Evolutionary conservation across 2,113 vertebrate genomes (phyloP).

Genomic region (Aviceda subcristata): DNA sequence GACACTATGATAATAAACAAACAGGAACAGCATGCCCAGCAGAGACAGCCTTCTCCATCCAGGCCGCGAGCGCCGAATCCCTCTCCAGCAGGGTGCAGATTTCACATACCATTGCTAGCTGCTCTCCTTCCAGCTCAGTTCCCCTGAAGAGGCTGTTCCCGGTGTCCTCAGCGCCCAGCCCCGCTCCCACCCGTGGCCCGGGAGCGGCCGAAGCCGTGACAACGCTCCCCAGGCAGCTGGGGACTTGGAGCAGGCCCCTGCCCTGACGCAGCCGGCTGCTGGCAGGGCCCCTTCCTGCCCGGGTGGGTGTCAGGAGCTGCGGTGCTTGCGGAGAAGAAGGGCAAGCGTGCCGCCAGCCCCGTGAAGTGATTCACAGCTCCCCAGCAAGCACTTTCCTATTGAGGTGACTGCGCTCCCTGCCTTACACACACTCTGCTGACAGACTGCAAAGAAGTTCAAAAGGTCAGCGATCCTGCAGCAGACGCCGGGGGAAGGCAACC

Average conservation of each 20-base stretch:
- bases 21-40: not conserved
- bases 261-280: fast-evolving
- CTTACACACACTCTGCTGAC: not conserved
- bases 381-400: not conserved
- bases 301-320: not conserved
- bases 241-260: not conserved
- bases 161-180: not conserved
- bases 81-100: not conserved
- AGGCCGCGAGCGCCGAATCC: fast-evolving
- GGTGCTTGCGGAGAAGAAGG: fast-evolving
- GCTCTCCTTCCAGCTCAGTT: not conserved
- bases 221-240: not conserved
- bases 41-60: not conserved
- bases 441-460: not conserved
- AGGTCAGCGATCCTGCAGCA: not conserved
- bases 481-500: fast-evolving
- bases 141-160: not conserved
- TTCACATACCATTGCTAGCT: not conserved
- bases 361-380: not conserved
- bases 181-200: fast-evolving
- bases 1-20: not conserved
- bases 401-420: not conserved
- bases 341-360: not conserved
- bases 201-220: not conserved
- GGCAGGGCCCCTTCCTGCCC: not conserved